Evolutionary conservation across 2,888 invertebrate species (phyloP).

Genomic region (Graphium colonna): DNA sequence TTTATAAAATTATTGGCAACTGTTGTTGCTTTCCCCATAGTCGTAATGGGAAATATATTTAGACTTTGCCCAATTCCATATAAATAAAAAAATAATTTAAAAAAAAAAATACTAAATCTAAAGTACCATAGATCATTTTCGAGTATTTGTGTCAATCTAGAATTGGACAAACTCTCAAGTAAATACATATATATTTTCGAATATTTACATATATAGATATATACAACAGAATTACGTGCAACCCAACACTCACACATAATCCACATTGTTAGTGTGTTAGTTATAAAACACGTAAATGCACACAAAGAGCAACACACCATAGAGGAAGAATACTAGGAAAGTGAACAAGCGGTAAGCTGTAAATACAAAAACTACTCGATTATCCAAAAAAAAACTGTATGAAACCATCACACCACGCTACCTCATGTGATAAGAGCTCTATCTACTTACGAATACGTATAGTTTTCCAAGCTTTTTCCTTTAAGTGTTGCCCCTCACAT

Average conservation of each 20-base stretch:
- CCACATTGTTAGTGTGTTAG: constrained; percentile 40
- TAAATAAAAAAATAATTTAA: constrained; percentile 18
- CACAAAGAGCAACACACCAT: constrained; percentile 69
- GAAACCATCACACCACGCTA: constrained; percentile 72
- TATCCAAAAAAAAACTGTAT: constrained; percentile 41
- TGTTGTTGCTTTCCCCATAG: not conserved
- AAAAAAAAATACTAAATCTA: too few relatives aligned
- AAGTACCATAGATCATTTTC: too few relatives aligned
- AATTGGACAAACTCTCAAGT: constrained; percentile 11
- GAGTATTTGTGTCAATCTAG: not conserved
- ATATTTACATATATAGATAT: constrained; percentile 7
- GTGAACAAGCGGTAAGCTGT: constrained; percentile 53
- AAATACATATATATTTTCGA: constrained; percentile 5
- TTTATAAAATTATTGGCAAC: not conserved
- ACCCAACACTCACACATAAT: constrained; percentile 27
- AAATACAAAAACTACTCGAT: constrained; percentile 35
- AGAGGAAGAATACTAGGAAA: constrained; percentile 45
- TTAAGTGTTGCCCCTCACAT: constrained; percentile 56
- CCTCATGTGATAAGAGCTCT: constrained; percentile 62
- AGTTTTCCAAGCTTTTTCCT: constrained; percentile 37
- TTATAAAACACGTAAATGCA: constrained; percentile 44
- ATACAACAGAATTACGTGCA: constrained; percentile 16
- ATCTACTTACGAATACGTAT: constrained; percentile 56
- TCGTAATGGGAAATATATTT: not conserved
- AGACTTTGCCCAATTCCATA: constrained; percentile 11